Evolutionary conservation across 2,888 invertebrate genomes (phyloP).

Genomic region (Amphipoea oculea): DNA sequence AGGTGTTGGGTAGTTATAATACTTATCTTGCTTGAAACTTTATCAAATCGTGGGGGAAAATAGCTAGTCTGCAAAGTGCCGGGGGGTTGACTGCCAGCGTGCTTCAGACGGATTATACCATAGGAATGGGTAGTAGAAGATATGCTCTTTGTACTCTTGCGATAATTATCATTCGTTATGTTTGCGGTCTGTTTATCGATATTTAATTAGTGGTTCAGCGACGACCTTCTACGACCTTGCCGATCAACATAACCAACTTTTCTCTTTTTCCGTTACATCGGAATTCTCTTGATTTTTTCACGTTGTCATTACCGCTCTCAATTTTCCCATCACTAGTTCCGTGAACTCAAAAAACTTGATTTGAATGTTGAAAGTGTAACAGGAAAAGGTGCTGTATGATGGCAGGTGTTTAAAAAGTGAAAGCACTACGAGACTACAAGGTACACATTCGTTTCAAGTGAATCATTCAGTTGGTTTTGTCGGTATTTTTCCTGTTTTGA

Average conservation of each 20-base stretch:
- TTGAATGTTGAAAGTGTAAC: slow-evolving; percentile 52
- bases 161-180: neutral
- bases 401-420: slow-evolving; percentile 62
- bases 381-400: slow-evolving; percentile 48
- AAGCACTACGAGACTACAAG: slow-evolving; percentile 41
- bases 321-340: slow-evolving; percentile 24
- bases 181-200: neutral
- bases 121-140: neutral
- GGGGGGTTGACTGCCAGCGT: neutral
- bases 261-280: neutral
- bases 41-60: neutral
- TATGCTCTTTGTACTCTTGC: slow-evolving; percentile 1
- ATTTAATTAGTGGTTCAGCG: neutral
- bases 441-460: slow-evolving; percentile 39
- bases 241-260: slow-evolving; percentile 6
- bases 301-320: neutral
- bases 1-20: neutral
- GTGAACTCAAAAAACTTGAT: slow-evolving; percentile 46
- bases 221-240: slow-evolving; percentile 14
- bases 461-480: slow-evolving; percentile 44
- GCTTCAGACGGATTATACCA: too few species aligned
- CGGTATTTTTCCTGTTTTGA: slow-evolving; percentile 41
- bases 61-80: neutral
- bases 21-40: neutral
- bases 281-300: slow-evolving; percentile 25